phyloP scores from a whole-genome alignment of 2,888 invertebrate genomes.

The Lacanobia oleracea region DNA sequence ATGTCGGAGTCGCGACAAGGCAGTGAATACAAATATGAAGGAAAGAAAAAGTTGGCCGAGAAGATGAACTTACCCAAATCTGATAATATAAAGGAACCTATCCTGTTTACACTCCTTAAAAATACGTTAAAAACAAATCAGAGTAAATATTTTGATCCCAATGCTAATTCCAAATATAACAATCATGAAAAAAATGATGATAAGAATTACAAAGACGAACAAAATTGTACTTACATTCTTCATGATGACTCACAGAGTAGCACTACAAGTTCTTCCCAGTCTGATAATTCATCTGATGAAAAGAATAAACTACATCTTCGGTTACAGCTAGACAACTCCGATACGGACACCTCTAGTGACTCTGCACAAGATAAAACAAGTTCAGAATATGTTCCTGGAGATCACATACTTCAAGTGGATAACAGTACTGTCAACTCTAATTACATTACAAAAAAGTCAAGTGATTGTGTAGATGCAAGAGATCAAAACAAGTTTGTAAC shows the following conservation, averaged over 20 bases:
- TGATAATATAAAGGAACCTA: conserved; percentile 79
- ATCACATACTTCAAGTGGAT: conserved; percentile 74
- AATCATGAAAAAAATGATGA: conserved; percentile 66
- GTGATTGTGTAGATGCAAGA: conserved; percentile 50
- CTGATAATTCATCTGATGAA: conserved; percentile 87
- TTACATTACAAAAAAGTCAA: conserved; percentile 43
- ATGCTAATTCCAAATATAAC: conserved; percentile 68
- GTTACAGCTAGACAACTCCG: conserved; percentile 85
- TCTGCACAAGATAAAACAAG: conserved; percentile 83
- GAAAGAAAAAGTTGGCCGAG: conserved; percentile 82
- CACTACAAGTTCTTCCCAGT: conserved; percentile 83
- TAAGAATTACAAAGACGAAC: conserved; percentile 77
- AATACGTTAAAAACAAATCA: conserved; percentile 69
- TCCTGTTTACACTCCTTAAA: conserved; percentile 81
- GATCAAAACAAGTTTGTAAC: conserved; percentile 53
- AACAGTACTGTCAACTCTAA: conserved; percentile 54
- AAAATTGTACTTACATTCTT: conserved; percentile 87
- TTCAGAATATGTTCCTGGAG: conserved; percentile 86
- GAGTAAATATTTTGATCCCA: conserved; percentile 69
- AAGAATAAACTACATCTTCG: conserved; percentile 85
- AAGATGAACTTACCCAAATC: conserved; percentile 77
- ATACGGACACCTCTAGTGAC: conserved; percentile 88
- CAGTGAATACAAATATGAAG: conserved; percentile 91
- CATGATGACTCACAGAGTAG: conserved; percentile 84
- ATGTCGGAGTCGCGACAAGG: conserved; percentile 94